Percentiles rank a stretch among this genome's conserved stretches.
Conservation (phyloP, 2,888 invertebrate genomes). For the Sepioteuthis lessoniana region DNA sequence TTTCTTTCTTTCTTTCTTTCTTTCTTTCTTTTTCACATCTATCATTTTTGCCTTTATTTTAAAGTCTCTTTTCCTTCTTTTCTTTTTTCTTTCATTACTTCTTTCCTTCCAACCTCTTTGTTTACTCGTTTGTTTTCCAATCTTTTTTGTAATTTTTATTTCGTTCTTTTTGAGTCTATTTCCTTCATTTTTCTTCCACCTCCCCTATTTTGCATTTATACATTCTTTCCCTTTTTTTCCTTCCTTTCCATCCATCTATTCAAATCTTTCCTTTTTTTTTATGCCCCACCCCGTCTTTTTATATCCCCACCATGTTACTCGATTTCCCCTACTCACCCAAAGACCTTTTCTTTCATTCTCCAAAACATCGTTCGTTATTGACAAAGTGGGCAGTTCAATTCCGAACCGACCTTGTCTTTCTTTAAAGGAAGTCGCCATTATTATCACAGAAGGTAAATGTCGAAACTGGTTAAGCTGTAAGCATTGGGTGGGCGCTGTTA, state of each 20-base stretch:
- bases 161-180: background rate
- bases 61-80: background rate
- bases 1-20: too few relatives aligned
- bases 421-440: background rate
- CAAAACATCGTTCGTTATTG: background rate
- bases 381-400: conserved; percentile 1
- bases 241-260: background rate
- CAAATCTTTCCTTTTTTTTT: background rate
- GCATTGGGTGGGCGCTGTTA: background rate
- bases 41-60: background rate
- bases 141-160: background rate
- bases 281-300: background rate
- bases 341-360: background rate
- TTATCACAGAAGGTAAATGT: conserved; percentile 18
- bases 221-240: background rate
- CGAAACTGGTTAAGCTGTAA: background rate
- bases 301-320: background rate
- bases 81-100: background rate
- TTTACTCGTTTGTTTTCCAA: background rate
- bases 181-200: background rate
- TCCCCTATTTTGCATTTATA: too few relatives aligned
- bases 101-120: background rate
- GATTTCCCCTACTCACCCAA: background rate
- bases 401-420: background rate
- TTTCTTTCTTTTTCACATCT: background rate